These are phyloP conservation scores for Synodontis membranacea DNA, from an alignment of 2,113 vertebrate genomes.

Conservation along the genomic window DNA sequence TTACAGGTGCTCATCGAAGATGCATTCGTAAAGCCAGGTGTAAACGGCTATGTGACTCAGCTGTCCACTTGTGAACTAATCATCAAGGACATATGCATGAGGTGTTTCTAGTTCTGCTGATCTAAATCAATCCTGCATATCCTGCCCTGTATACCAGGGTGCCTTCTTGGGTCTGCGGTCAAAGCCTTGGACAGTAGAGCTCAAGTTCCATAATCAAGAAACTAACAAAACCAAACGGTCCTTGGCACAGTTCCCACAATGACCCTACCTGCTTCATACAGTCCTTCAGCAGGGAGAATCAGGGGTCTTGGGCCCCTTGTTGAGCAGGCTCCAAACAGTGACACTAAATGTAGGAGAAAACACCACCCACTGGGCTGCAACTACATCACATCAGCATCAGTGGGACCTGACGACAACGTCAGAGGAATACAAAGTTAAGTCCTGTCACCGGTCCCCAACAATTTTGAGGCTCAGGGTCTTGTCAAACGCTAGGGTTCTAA, in stretches of 20 bases:
- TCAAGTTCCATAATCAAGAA: not conserved
- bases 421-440: not conserved
- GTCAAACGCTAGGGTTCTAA: not conserved
- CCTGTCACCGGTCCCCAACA: not conserved
- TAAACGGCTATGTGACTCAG: not conserved
- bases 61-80: not conserved
- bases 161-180: not conserved
- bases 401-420: not conserved
- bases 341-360: not conserved
- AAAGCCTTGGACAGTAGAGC: not conserved
- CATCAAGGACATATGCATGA: not conserved
- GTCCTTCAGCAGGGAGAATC: not conserved
- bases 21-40: not conserved
- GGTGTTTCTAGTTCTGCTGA: not conserved
- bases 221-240: not conserved
- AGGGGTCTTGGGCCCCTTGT: not conserved
- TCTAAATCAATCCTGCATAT: not conserved
- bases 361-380: not conserved
- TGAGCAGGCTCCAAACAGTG: not conserved
- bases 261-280: not conserved
- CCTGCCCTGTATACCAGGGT: not conserved
- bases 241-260: not conserved
- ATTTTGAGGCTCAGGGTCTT: not conserved
- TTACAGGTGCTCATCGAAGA: not conserved
- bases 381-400: not conserved